These are phyloP conservation scores for Trachemys scripta DNA, from an alignment of 2,113 vertebrate species.

Conservation along the genomic window DNA sequence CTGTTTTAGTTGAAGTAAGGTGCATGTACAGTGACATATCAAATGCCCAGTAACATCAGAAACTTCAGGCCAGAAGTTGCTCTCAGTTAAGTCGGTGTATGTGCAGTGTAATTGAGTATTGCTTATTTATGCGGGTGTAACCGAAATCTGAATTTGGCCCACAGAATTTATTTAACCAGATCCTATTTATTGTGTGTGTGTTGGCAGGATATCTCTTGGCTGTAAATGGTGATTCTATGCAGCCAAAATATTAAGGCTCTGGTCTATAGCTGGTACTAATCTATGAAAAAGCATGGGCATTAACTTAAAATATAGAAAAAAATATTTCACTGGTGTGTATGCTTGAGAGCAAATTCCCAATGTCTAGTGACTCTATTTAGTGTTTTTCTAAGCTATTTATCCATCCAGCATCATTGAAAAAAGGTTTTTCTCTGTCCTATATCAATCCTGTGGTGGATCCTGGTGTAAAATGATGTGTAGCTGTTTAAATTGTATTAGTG, in stretches of 20 bases:
- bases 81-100: neutral
- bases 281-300: neutral
- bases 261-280: neutral
- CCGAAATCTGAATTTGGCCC: neutral
- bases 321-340: neutral
- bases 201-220: neutral
- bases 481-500: constrained; percentile 61
- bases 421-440: constrained; percentile 23
- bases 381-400: constrained; percentile 28
- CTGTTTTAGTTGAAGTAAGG: neutral
- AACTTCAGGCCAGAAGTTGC: neutral
- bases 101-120: neutral
- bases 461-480: constrained; percentile 57
- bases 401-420: neutral
- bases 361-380: neutral
- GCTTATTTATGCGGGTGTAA: neutral
- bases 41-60: neutral
- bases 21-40: neutral
- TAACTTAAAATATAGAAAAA: neutral
- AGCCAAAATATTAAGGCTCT: neutral
- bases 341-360: constrained; percentile 19
- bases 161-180: neutral
- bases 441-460: constrained; percentile 34
- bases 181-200: neutral
- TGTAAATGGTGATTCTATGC: neutral